A percentile compares a stretch with the other conserved stretches of the same genome.
phyloP scores from a whole-genome alignment of 2,113 vertebrate species.

The Mesitornis unicolor region DNA sequence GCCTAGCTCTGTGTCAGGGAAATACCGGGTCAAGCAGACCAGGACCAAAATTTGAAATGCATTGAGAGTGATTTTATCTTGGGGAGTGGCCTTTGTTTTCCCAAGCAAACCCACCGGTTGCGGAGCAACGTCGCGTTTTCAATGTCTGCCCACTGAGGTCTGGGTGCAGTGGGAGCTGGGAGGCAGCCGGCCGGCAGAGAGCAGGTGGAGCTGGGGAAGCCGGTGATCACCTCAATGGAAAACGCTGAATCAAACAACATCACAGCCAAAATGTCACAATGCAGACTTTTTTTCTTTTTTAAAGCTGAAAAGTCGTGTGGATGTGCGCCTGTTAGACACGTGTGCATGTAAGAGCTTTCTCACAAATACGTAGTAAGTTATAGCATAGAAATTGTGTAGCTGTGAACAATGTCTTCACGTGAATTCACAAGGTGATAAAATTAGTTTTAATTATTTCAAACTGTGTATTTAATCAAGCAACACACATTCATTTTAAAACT shows the following conservation, averaged over 20 bases:
- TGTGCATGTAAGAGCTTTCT: accelerated
- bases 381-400: accelerated
- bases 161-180: not conserved
- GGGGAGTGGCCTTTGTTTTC: not conserved
- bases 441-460: not conserved
- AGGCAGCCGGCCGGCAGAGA: not conserved
- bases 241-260: too few species aligned
- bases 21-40: not conserved
- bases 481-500: not conserved
- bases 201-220: not conserved
- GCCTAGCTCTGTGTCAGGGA: not conserved
- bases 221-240: too few species aligned
- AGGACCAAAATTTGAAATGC: not conserved
- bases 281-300: not conserved
- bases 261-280: accelerated
- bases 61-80: accelerated
- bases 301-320: too few species aligned
- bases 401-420: not conserved
- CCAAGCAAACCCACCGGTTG: not conserved
- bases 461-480: not conserved
- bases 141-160: too few species aligned
- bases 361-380: accelerated
- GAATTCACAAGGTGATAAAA: not conserved
- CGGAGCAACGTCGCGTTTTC: not conserved
- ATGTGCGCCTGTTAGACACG: accelerated